These are phyloP conservation scores for Apotomis turbidana DNA, from an alignment of 2,888 invertebrate species.

Conservation along the genomic window DNA sequence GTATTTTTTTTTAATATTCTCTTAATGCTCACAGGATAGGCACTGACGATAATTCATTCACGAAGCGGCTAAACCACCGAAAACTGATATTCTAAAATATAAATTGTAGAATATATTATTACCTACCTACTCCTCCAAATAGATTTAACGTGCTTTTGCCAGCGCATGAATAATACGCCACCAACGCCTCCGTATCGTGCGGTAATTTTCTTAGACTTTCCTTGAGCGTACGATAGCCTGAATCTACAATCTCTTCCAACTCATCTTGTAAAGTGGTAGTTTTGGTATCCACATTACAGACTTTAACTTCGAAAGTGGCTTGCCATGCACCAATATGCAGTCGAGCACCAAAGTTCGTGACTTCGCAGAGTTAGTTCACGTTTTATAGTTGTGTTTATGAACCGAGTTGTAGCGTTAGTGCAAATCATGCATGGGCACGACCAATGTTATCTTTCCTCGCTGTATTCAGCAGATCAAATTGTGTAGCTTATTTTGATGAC, in stretches of 20 bases:
- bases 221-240: conserved; percentile 4
- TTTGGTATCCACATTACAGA: conserved; percentile 32
- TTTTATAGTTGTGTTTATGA: conserved; percentile 15
- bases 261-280: conserved; percentile 23
- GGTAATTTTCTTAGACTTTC: conserved; percentile 2
- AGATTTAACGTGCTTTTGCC: not conserved
- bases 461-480: conserved; percentile 18
- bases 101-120: too few relatives aligned
- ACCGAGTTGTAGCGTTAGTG: conserved; percentile 2
- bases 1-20: too few relatives aligned
- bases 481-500: conserved; percentile 12
- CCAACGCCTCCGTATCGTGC: not conserved
- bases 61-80: too few relatives aligned
- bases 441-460: conserved; percentile 24
- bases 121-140: too few relatives aligned
- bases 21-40: too few relatives aligned
- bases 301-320: conserved; percentile 1
- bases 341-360: conserved; percentile 28
- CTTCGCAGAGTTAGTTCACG: conserved; percentile 15
- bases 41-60: too few relatives aligned
- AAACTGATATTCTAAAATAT: too few relatives aligned
- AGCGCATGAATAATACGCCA: conserved; percentile 13
- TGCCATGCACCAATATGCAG: conserved; percentile 18
- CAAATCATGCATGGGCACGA: conserved; percentile 38
- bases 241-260: conserved; percentile 10